A percentile compares a stretch with the other conserved stretches of the same genome.
These are phyloP conservation scores for Troides oblongomaculatus DNA, from an alignment of 2,888 invertebrate species.

Conservation along the genomic window DNA sequence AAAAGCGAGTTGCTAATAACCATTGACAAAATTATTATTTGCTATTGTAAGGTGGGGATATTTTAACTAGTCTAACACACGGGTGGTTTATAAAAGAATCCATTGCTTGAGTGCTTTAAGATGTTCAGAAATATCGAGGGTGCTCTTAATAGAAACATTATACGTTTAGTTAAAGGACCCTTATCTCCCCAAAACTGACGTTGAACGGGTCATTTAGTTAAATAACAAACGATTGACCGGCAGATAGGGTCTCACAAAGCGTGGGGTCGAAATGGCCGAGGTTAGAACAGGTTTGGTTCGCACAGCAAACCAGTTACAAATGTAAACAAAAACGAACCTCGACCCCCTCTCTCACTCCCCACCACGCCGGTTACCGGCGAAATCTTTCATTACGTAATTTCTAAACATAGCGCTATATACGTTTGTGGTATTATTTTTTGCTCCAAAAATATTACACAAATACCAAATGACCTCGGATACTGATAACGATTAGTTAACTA, in stretches of 20 bases:
- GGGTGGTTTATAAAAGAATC: too few relatives aligned
- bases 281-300: slow-evolving; percentile 54
- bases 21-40: too few relatives aligned
- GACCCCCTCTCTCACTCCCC: slow-evolving; percentile 32
- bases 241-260: slow-evolving; percentile 30
- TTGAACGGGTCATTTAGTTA: slow-evolving; percentile 22
- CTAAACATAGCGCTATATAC: slow-evolving; percentile 24
- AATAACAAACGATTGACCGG: slow-evolving; percentile 31
- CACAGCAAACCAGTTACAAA: slow-evolving; percentile 56
- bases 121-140: too few relatives aligned
- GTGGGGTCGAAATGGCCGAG: slow-evolving; percentile 35
- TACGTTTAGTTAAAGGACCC: background rate
- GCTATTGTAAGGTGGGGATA: too few relatives aligned
- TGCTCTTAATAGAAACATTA: slow-evolving; percentile 1
- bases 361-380: slow-evolving; percentile 30
- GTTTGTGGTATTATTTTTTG: too few relatives aligned
- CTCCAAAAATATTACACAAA: too few relatives aligned
- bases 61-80: too few relatives aligned
- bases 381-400: slow-evolving; percentile 31
- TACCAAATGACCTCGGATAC: too few relatives aligned
- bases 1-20: too few relatives aligned
- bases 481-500: too few relatives aligned
- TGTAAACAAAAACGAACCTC: slow-evolving; percentile 62
- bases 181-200: slow-evolving; percentile 16
- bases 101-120: too few relatives aligned